phyloP scores from a whole-genome alignment of 1,140 invertebrate genomes.

The Procambarus clarkii region DNA sequence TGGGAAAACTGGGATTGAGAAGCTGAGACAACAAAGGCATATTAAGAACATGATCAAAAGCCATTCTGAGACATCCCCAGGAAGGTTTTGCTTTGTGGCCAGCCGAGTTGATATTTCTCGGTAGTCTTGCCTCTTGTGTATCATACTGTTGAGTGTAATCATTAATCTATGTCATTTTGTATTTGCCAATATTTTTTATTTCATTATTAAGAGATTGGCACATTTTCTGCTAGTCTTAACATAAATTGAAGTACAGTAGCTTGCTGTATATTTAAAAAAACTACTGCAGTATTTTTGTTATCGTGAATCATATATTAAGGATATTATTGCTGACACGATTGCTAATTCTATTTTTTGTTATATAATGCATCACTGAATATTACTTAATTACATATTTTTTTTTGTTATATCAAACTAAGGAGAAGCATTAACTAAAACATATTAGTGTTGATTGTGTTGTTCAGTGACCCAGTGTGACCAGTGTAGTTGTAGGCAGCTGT shows the following conservation, averaged over 20 bases:
- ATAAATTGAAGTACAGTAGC: not conserved
- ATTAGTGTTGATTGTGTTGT: no score
- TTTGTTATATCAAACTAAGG: not conserved
- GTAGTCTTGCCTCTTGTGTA: not conserved
- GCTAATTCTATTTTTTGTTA: not conserved
- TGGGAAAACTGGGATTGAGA: constrained; percentile 62
- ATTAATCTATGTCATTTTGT: not conserved
- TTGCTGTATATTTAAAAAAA: not conserved
- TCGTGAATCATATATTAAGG: not conserved
- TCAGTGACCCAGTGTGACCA: no score
- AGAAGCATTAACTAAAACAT: not conserved
- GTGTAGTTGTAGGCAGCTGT: not conserved
- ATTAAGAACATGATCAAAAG: not conserved
- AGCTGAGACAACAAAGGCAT: not conserved
- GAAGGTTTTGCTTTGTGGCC: not conserved
- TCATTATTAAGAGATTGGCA: not conserved
- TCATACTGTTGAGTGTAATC: not conserved
- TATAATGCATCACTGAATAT: no score
- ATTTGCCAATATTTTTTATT: not conserved
- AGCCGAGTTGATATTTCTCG: constrained; percentile 2
- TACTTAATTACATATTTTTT: not conserved
- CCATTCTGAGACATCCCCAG: not conserved
- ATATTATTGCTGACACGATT: not conserved
- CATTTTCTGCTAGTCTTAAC: not conserved
- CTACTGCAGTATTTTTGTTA: no score